Evolutionary conservation across 2,888 invertebrate genomes (phyloP), one percentile per base, ranked within the genome.

Genomic region (Cetonia aurata): DNA sequence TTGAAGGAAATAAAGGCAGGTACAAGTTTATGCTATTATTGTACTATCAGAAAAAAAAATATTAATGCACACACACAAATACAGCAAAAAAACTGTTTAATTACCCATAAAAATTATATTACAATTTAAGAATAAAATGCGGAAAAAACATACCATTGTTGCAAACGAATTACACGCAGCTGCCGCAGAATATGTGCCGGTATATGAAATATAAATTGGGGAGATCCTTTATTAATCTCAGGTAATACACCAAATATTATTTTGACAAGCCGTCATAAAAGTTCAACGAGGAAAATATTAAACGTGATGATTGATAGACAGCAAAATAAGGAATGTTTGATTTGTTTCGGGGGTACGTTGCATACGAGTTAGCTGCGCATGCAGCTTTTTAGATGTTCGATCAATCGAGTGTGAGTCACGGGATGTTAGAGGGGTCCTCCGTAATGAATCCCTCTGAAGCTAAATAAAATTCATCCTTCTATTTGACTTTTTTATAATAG

Each of bases 301-400:
- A 73, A 71, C 75, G 74, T 73, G 70, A 71, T 72, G 70, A 77
- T 77, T 80, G 78, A 80, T 79, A 75, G 80, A 79, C 80, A 80
- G 79, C 72, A 75, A 72, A 79, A 80, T 78, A 75, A 76, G 75
- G 73, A 79, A 67, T 74, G 69, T 53, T 41, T 25, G 53, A 69
- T 57, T 69, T 59, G 62, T 65, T 19, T 12, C 13, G 19, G 74
- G 73, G 73, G 71, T 73, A 75, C 68, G 59, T 68, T 75, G 75
- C 72, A 72, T 37, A 8, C 72, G 72, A 74, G 73, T 69, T 74
- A 74, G 75, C 77, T 77, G 67, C 68, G 75, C 74, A 74, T 72
- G 76, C 71, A 70, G 48, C 71, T 74, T 76, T 79, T 78, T 79
- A 79, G 79, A 79, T 79, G 76, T 77, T 76, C 76, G 57, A 71